Evolutionary conservation across 2,888 invertebrate species (phyloP).

Genomic region (Ceraclea dissimilis): DNA sequence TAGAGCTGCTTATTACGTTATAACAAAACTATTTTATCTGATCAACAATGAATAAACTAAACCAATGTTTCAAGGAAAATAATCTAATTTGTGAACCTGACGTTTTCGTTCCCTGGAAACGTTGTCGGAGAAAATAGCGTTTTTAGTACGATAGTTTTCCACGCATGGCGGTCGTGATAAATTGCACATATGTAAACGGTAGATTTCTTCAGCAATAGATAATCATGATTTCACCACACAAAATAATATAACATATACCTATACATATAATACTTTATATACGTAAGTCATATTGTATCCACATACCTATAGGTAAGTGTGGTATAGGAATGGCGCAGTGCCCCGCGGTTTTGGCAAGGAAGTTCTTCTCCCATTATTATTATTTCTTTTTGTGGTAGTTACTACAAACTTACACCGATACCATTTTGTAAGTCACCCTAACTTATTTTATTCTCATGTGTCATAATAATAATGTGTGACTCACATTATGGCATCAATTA

Average conservation of each 20-base stretch:
- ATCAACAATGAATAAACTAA: no score
- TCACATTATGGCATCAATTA: no score
- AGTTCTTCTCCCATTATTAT: slow-evolving; percentile 8
- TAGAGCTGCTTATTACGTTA: no score
- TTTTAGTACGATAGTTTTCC: slow-evolving; percentile 5
- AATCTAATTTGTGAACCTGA: no score
- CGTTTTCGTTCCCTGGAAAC: no score
- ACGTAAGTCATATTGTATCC: no score
- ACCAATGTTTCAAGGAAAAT: no score
- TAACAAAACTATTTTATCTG: no score
- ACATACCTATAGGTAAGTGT: no score
- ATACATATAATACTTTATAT: neutral
- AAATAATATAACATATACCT: neutral
- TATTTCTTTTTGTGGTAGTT: neutral
- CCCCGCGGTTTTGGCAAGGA: slow-evolving; percentile 25
- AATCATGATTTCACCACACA: slow-evolving; percentile 19
- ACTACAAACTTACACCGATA: neutral
- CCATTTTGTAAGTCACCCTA: no score
- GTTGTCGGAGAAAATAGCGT: neutral
- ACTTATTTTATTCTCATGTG: no score
- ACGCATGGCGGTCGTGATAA: slow-evolving; percentile 16
- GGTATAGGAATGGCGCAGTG: slow-evolving; percentile 12
- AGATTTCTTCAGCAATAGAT: slow-evolving; percentile 23
- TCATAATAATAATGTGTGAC: no score
- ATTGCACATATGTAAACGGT: slow-evolving; percentile 25